Percentiles rank a stretch among this genome's conserved stretches.
Evolutionary conservation across 2,113 vertebrate genomes (phyloP).

Genomic region (Sminthopsis crassicaudata): DNA sequence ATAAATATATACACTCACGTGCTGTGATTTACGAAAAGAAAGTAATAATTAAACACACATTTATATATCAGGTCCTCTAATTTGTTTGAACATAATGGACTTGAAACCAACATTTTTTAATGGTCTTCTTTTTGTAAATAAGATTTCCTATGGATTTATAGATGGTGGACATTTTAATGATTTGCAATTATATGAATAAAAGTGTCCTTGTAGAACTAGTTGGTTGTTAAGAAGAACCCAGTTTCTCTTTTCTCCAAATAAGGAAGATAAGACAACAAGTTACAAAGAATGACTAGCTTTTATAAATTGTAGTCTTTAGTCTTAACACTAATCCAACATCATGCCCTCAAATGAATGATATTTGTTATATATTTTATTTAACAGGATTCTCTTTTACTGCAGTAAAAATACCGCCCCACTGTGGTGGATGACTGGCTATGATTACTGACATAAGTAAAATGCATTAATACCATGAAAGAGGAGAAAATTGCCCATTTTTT

Average conservation of each 20-base stretch:
- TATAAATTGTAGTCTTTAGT: background rate
- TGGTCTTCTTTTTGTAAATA: background rate
- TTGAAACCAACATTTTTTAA: background rate
- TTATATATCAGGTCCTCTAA: background rate
- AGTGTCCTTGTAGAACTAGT: background rate
- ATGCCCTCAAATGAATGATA: background rate
- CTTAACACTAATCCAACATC: background rate
- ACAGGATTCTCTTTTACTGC: background rate
- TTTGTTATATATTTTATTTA: background rate
- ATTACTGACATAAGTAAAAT: background rate
- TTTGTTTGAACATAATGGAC: background rate
- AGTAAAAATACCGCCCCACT: background rate
- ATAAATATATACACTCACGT: no score
- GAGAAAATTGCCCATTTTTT: background rate
- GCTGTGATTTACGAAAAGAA: background rate
- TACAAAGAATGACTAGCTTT: background rate
- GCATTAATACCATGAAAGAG: background rate
- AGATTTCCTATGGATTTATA: background rate
- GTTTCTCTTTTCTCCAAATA: background rate
- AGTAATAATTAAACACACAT: background rate
- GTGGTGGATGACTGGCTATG: background rate
- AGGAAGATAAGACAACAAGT: background rate
- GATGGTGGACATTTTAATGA: background rate
- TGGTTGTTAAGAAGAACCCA: background rate
- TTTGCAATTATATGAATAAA: constrained; percentile 12